Base-by-base conservation (phyloP, 2,888 invertebrate species). In the Drosophila neoperkinsi region DNA sequence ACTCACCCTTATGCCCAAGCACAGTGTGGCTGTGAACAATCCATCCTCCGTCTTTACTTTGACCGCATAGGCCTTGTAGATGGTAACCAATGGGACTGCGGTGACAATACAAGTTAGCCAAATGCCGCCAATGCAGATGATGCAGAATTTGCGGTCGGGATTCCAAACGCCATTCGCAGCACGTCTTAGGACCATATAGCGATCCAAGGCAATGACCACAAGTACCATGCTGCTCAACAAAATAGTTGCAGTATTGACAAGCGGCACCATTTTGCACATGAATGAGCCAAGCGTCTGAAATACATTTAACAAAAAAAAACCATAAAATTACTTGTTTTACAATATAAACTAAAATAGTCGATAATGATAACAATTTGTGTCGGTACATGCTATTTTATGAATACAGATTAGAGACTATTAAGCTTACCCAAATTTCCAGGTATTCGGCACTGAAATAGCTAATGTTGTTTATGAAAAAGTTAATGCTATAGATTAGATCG, bases 161-260 rank as follows among this genome's bases (percentile, higher is more conserved):
- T 94, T 93, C 94, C 94, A 95, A 28, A 83, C 79, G 10, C 82
- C 75, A n/a, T 91, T 91, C n/a, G 93, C 85, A 1, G 93, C 93
- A 49, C 93, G 92, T 59, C 94, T 93, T 1, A 94, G 93, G 49
- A 94, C 94, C 88, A 93, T 91, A 76, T 95, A 95, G 58, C 95
- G 93, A 84, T 95, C 95, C 59, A 95, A 74, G 4, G 95, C 95
- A 28, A 95, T 94, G 21, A 94, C 93, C 16, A 94, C 93, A 25
- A 95, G 90, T 1, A 94, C 94, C 58, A 94, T 87, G 18, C 95
- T 94, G 79, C 94, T 94, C 3, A 93, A 94, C 41, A 94, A 82
- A 43, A 94, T 93, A 3, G 94, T 94, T 1, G 93, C 91, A 1
- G 94, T 94, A 79, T 94, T 94, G 1, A 93, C 79, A 79, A 94